A percentile compares a stretch with the other conserved stretches of the same genome.
phyloP scores from a whole-genome alignment of 2,888 invertebrate species.

The Amitus sp. region DNA sequence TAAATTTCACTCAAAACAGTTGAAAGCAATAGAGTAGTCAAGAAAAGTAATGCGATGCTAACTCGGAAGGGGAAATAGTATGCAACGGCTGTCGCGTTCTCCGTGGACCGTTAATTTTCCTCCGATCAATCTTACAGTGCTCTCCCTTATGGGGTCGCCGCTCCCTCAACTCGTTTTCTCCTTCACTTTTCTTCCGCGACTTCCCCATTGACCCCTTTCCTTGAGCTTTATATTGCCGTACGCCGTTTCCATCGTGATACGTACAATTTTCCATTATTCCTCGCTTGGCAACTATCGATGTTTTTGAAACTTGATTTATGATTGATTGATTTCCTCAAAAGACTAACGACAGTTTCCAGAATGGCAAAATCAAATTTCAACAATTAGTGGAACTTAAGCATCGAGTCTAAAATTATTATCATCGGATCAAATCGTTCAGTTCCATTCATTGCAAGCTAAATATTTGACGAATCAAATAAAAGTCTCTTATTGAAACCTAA shows the following conservation, averaged over 20 bases:
- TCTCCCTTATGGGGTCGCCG: conserved; percentile 16
- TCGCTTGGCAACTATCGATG: background rate
- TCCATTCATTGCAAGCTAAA: no score
- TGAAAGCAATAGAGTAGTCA: no score
- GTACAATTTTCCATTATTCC: background rate
- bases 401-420: background rate
- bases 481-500: no score
- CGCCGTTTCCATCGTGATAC: conserved; percentile 5
- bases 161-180: background rate
- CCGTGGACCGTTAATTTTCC: conserved; percentile 64
- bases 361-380: no score
- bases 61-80: conserved; percentile 55
- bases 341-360: background rate
- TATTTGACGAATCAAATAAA: no score
- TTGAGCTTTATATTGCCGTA: conserved; percentile 6
- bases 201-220: conserved; percentile 5
- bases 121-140: conserved; percentile 63
- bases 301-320: background rate
- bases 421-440: background rate
- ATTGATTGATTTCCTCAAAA: background rate
- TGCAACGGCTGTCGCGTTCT: conserved; percentile 58
- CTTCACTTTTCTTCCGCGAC: conserved; percentile 7
- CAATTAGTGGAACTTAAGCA: no score
- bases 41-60: no score
- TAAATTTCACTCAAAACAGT: no score